Conservation (phyloP, 2,888 invertebrate genomes). For the Lycaena phlaeas region DNA sequence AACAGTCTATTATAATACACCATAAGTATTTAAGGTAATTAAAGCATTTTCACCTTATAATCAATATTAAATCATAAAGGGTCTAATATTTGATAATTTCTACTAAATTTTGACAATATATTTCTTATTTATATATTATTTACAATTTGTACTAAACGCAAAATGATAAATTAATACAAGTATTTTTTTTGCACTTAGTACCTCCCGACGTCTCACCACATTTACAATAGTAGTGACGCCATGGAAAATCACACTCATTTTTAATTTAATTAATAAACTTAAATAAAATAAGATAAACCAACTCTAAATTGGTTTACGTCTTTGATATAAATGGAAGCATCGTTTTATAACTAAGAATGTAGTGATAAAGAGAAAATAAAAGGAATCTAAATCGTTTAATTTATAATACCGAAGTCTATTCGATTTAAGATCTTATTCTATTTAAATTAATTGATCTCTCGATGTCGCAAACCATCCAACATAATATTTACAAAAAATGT, state of each 20-base stretch:
- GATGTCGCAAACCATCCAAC: conserved; percentile 47
- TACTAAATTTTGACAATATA: conserved; percentile 41
- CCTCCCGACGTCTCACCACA: conserved; percentile 36
- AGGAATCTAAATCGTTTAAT: conserved; percentile 13
- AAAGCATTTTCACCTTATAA: conserved; percentile 71
- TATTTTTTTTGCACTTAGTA: conserved; percentile 47
- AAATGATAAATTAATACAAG: conserved; percentile 57
- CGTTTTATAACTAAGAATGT: conserved; percentile 59
- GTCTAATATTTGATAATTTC: conserved; percentile 52
- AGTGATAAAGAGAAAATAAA: conserved; percentile 30
- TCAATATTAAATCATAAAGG: conserved; percentile 67
- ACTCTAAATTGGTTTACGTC: conserved; percentile 66
- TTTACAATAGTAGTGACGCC: conserved; percentile 56
- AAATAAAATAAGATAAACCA: conserved; percentile 58
- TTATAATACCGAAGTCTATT: conserved; percentile 22
- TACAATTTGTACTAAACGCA: conserved; percentile 54
- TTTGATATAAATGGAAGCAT: conserved; percentile 74
- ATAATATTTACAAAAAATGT: conserved; percentile 57
- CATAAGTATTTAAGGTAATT: conserved; percentile 68
- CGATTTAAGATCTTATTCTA: conserved; percentile 7
- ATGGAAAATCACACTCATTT: conserved; percentile 65
- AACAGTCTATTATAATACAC: conserved; percentile 73
- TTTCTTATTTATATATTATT: conserved; percentile 49
- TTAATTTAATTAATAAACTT: conserved; percentile 45
- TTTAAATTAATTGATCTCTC: conserved; percentile 11